Evolutionary conservation across 2,797 vertebrate genomes (phyloP).

Genomic region (Remorina albescens): DNA sequence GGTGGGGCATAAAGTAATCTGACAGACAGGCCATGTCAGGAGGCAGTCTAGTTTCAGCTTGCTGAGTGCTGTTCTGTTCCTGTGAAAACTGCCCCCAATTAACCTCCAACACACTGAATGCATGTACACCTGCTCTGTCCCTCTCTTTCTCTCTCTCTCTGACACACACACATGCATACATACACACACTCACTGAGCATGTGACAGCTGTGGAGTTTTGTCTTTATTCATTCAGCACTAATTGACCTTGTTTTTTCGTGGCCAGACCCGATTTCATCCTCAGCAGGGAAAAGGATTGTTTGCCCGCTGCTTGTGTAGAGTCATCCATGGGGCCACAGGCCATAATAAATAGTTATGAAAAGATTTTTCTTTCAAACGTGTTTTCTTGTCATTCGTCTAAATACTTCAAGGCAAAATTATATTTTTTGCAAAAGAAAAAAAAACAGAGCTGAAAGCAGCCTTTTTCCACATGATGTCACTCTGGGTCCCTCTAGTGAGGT

Average conservation of each 20-base stretch:
- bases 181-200: constrained; percentile 10
- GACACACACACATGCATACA: not conserved
- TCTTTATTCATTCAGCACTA: constrained; percentile 67
- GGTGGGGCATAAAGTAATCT: constrained; percentile 61
- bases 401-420: constrained; percentile 28
- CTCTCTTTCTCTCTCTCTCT: not conserved
- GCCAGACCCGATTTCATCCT: constrained; percentile 16
- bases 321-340: constrained; percentile 30
- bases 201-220: constrained; percentile 57
- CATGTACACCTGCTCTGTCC: constrained; percentile 64
- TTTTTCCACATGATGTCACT: constrained; percentile 35
- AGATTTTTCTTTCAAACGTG: not conserved
- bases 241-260: constrained; percentile 65
- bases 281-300: constrained; percentile 23
- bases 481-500: constrained; percentile 78
- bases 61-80: constrained; percentile 61
- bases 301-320: constrained; percentile 14
- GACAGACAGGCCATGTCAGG: constrained; percentile 76
- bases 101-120: constrained; percentile 68
- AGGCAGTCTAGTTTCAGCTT: constrained; percentile 65
- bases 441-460: not conserved
- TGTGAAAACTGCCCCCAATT: constrained; percentile 78
- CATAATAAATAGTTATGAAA: constrained; percentile 5
- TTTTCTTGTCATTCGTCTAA: constrained; percentile 1
- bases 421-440: constrained; percentile 5